phyloP scores from a whole-genome alignment of 2,888 invertebrate species.

The Helicoverpa assulta region DNA sequence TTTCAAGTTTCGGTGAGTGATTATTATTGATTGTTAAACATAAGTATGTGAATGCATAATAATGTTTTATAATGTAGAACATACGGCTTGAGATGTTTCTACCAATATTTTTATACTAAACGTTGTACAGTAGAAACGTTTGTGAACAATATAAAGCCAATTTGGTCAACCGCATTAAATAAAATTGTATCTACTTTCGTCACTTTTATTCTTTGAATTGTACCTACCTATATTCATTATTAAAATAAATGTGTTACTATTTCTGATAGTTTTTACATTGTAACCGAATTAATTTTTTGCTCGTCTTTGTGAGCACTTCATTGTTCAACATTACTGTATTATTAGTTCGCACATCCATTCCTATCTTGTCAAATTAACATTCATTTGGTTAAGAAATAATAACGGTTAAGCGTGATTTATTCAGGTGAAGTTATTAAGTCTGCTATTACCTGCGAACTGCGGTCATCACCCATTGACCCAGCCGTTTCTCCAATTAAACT shows the following conservation, averaged over 20 bases:
- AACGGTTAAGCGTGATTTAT: constrained; percentile 81
- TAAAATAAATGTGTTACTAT: constrained; percentile 82
- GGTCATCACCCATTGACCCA: constrained; percentile 82
- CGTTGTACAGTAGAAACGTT: constrained; percentile 59
- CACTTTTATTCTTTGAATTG: constrained; percentile 77
- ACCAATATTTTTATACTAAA: constrained; percentile 62
- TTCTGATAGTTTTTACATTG: constrained; percentile 61
- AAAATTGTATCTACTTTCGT: constrained; percentile 73
- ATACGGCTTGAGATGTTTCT: constrained; percentile 50
- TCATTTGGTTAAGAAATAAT: constrained; percentile 76
- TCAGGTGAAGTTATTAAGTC: constrained; percentile 79
- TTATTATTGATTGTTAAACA: constrained; percentile 34
- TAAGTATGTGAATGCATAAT: constrained; percentile 57
- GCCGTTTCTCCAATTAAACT: constrained; percentile 78
- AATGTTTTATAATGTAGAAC: constrained; percentile 52
- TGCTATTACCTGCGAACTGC: constrained; percentile 69
- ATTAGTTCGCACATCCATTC: constrained; percentile 81
- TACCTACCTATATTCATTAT: constrained; percentile 76
- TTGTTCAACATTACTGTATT: constrained; percentile 74
- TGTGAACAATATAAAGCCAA: constrained; percentile 55
- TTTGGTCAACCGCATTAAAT: constrained; percentile 66
- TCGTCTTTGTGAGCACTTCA: constrained; percentile 64
- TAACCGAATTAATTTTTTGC: constrained; percentile 75
- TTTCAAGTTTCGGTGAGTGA: constrained; percentile 33
- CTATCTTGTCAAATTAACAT: constrained; percentile 81